A percentile compares a stretch with the other conserved stretches of the same genome.
phyloP scores from a whole-genome alignment of 1,140 invertebrate species.

The Drosophila watanabei region DNA sequence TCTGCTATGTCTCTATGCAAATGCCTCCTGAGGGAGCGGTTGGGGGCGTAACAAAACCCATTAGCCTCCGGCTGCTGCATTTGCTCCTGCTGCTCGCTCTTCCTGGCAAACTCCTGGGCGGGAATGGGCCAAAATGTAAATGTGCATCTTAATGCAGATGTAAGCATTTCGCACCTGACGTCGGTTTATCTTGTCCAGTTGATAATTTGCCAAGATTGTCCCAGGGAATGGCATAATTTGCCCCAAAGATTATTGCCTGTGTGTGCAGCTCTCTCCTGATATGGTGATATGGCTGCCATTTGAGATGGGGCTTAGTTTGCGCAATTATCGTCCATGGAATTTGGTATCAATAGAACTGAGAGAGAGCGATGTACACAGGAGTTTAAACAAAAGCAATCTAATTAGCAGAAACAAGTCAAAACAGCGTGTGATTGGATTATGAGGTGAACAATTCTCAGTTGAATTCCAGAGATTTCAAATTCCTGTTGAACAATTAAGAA shows the following conservation, averaged over 20 bases:
- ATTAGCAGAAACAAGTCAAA: constrained; percentile 29
- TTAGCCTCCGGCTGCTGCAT: constrained; percentile 31
- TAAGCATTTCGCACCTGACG: constrained; percentile 73
- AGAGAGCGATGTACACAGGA: constrained; percentile 2
- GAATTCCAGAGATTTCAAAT: neutral
- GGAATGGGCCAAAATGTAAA: constrained; percentile 40
- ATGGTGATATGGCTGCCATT: constrained; percentile 11
- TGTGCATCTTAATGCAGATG: constrained; percentile 64
- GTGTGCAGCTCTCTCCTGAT: neutral
- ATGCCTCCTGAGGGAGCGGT: constrained; percentile 10
- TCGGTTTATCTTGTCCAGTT: constrained; percentile 58
- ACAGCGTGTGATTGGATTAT: constrained; percentile 25
- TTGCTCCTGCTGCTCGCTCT: constrained; percentile 8
- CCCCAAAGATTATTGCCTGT: constrained; percentile 36
- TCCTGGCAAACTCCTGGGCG: constrained; percentile 34
- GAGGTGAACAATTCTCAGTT: constrained; percentile 1
- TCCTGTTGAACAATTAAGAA: constrained; percentile 3
- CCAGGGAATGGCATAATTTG: constrained; percentile 33
- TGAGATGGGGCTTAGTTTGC: constrained; percentile 17
- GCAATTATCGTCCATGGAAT: constrained; percentile 42
- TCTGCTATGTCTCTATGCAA: constrained; percentile 44
- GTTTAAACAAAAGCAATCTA: constrained; percentile 31
- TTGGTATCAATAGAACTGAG: constrained; percentile 13
- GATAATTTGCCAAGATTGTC: constrained; percentile 65
- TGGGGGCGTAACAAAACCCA: constrained; percentile 37